These are phyloP conservation scores for Oligia latruncula DNA, from an alignment of 2,888 invertebrate species.

Conservation along the genomic window DNA sequence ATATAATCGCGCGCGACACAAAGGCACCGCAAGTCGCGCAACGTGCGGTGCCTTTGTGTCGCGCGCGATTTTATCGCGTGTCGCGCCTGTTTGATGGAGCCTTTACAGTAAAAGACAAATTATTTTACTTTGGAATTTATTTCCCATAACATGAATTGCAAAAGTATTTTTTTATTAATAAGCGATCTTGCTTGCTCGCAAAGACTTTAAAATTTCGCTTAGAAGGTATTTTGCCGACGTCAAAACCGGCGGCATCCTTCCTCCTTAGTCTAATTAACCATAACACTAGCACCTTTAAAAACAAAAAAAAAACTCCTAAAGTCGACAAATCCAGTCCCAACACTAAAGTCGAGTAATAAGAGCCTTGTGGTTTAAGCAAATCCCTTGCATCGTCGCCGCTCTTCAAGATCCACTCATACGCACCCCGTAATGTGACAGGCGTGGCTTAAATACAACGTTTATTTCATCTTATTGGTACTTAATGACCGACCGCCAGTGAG, in stretches of 20 bases:
- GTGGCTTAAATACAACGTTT: slow-evolving; percentile 56
- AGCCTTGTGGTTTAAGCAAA: slow-evolving; percentile 52
- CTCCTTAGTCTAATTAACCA: neutral
- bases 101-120: no score
- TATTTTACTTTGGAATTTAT: neutral
- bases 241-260: neutral
- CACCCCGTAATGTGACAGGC: slow-evolving; percentile 55
- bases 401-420: slow-evolving; percentile 54
- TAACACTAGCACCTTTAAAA: neutral
- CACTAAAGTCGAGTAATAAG: slow-evolving; percentile 53
- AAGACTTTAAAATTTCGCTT: neutral
- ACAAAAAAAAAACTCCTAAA: neutral
- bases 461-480: slow-evolving; percentile 56
- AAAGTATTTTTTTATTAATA: neutral
- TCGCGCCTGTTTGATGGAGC: no score
- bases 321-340: slow-evolving; percentile 37
- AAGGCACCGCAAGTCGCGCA: no score
- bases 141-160: neutral
- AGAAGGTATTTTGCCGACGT: neutral
- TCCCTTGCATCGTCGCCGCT: slow-evolving; percentile 53
- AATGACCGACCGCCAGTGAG: slow-evolving; percentile 25
- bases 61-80: no score
- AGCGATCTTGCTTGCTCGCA: neutral
- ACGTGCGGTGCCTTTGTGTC: no score
- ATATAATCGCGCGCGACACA: no score